A percentile compares a stretch with the other conserved stretches of the same genome.
Conservation (phyloP, 2,888 invertebrate genomes). For the Camponotus fellah region DNA sequence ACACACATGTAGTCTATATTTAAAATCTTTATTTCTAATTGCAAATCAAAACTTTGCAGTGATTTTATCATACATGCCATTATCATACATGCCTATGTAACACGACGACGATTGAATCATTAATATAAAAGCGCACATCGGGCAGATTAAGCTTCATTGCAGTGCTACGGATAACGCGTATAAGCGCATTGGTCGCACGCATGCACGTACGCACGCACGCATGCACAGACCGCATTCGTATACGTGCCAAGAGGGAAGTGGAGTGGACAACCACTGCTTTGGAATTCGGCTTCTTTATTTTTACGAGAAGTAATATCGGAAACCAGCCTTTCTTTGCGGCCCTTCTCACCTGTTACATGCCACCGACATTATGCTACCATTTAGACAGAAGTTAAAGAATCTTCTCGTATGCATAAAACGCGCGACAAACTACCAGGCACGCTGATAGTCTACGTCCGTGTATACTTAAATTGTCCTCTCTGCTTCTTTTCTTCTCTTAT, state of each 20-base stretch:
- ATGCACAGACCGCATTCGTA: constrained; percentile 7
- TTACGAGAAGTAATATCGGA: constrained; percentile 80
- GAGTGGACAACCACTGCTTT: constrained; percentile 81
- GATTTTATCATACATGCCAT: background rate
- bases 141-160: constrained; percentile 39
- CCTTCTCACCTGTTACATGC: constrained; percentile 82
- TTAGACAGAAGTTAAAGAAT: constrained; percentile 74
- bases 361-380: constrained; percentile 73
- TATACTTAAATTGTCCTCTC: constrained; percentile 1
- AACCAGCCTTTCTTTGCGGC: constrained; percentile 77
- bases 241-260: constrained; percentile 33
- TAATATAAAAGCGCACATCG: constrained; percentile 30
- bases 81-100: background rate
- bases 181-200: constrained; percentile 14
- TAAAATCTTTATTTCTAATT: background rate
- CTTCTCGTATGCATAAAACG: constrained; percentile 66
- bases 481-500: background rate
- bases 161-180: constrained; percentile 17
- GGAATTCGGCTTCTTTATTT: constrained; percentile 84
- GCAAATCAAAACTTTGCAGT: background rate
- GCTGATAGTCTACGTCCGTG: constrained; percentile 17
- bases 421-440: constrained; percentile 49
- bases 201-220: constrained; percentile 1
- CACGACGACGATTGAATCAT: constrained; percentile 24
- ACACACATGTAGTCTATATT: background rate